These are phyloP conservation scores for Bombus consobrinus DNA, from an alignment of 1,140 invertebrate species.

Conservation along the genomic window DNA sequence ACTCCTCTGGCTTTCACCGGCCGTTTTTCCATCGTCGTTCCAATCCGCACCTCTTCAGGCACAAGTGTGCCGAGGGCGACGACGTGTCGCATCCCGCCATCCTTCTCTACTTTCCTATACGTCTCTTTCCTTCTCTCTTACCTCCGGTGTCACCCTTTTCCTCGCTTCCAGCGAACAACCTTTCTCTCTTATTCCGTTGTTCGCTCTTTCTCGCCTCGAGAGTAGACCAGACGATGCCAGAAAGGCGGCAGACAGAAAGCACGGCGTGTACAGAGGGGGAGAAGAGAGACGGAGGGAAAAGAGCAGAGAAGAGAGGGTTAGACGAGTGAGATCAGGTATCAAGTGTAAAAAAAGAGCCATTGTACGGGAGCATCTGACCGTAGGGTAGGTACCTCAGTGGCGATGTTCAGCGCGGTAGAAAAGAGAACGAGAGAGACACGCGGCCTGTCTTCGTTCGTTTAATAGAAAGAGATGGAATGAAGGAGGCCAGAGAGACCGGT, in stretches of 20 bases:
- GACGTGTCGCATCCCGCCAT: slow-evolving; percentile 33
- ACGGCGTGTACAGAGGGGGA: background rate
- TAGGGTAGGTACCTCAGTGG: slow-evolving; percentile 73
- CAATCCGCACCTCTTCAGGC: slow-evolving; percentile 63
- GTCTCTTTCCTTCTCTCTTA: background rate
- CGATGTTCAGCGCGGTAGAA: slow-evolving; percentile 43
- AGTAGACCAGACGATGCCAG: background rate
- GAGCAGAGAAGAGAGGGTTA: slow-evolving; percentile 58
- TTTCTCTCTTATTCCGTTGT: background rate
- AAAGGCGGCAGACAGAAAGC: background rate
- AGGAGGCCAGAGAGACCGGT: background rate
- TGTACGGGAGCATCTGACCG: slow-evolving; percentile 81
- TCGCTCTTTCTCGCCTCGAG: background rate
- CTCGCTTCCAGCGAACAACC: too few species aligned
- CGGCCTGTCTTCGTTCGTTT: slow-evolving; percentile 7
- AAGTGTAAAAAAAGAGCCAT: slow-evolving; percentile 76
- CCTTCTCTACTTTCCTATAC: background rate
- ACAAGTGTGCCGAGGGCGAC: slow-evolving; percentile 68
- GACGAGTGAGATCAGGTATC: slow-evolving; percentile 79
- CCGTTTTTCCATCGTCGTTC: slow-evolving; percentile 46
- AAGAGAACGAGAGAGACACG: slow-evolving; percentile 29
- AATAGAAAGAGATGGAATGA: slow-evolving; percentile 15
- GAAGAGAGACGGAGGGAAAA: background rate
- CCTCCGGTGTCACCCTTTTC: background rate
- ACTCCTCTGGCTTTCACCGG: slow-evolving; percentile 13